Evolutionary conservation across 1,140 invertebrate species (phyloP), one percentile per base, ranked within the genome.

Genomic region (Diorhabda elongata): DNA sequence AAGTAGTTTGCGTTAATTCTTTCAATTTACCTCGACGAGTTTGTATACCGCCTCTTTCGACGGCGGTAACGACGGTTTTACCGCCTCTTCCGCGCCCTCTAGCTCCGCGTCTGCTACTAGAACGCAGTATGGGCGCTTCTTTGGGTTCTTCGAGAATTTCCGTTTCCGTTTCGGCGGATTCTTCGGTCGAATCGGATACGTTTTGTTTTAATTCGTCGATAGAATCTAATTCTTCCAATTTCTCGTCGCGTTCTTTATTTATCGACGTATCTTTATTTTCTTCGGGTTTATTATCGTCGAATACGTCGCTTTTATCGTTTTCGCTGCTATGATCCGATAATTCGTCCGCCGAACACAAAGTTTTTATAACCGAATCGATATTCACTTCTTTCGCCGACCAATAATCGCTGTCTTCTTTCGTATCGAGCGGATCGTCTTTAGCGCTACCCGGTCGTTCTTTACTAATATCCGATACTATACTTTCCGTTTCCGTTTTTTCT

Each of bases 301-400:
- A 60, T 42, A 3, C 3, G n/a, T 72, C 57, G 42, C 62, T 57
- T 61, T 74, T 71, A 73, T 81, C 26, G 73, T 79, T 60, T 82
- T 84, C 82, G 41, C 67, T 79, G 9, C 81, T 81, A 3, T 78
- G 73, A 63, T 84, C 84, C 5, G 75, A 76, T 0, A 83, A 73
- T 68, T 85, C 84, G 5, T 79, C 69, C 2, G 84, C 82, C 7
- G 83, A 82, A 80, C 85, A 87, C 0, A 87, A 71, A 3, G 89
- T 88, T 78, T 92, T 91, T 64, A 92, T 92, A 9, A 92, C 90
- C 44, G 89, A 91, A 71, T 92, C 90, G 67, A 91, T 90, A 74
- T 90, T 90, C 2, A 91, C 85, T 74, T 92, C 90, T 80, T 91
- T 91, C 2, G 88, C 87, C 42, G 88, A 89, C 90, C 90, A 91